These are phyloP conservation scores for Gorsachius magnificus DNA, from an alignment of 2,797 vertebrate species.

Conservation along the genomic window DNA sequence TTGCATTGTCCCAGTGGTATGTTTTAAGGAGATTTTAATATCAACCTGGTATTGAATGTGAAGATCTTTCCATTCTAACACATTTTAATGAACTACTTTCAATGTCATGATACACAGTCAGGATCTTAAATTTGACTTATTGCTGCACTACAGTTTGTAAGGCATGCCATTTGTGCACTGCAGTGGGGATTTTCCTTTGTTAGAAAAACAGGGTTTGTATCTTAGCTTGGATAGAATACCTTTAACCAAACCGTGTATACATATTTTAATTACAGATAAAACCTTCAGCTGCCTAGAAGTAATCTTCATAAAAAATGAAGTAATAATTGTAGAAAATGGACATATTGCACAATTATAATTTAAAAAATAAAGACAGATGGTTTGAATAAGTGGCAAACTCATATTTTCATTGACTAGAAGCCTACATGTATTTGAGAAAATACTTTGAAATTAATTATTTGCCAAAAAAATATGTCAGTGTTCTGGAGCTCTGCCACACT, in stretches of 20 bases:
- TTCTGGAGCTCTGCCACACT: conserved; percentile 24
- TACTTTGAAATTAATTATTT: conserved; percentile 64
- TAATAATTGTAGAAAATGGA: conserved; percentile 25
- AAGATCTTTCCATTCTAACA: neutral
- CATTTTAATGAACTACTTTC: conserved; percentile 10
- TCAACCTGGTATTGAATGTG: neutral
- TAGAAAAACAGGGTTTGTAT: neutral
- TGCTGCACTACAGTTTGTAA: neutral
- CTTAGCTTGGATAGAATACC: neutral
- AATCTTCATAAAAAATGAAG: neutral
- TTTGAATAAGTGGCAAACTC: conserved; percentile 49
- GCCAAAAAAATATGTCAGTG: conserved; percentile 68
- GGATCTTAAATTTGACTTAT: neutral
- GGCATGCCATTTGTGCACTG: neutral
- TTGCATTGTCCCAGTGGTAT: neutral
- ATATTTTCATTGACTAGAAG: conserved; percentile 67
- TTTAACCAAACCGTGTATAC: neutral
- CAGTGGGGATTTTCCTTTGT: neutral
- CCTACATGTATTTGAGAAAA: conserved; percentile 58
- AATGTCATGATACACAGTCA: neutral
- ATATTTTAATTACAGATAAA: neutral
- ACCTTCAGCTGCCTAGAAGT: neutral
- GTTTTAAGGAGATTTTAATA: conserved; percentile 26
- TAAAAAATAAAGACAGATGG: conserved; percentile 44
- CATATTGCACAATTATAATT: conserved; percentile 52